Percentiles rank a stretch among this genome's conserved stretches.
These are phyloP conservation scores for Chesias legatella DNA, from an alignment of 2,888 invertebrate genomes.

Conservation along the genomic window DNA sequence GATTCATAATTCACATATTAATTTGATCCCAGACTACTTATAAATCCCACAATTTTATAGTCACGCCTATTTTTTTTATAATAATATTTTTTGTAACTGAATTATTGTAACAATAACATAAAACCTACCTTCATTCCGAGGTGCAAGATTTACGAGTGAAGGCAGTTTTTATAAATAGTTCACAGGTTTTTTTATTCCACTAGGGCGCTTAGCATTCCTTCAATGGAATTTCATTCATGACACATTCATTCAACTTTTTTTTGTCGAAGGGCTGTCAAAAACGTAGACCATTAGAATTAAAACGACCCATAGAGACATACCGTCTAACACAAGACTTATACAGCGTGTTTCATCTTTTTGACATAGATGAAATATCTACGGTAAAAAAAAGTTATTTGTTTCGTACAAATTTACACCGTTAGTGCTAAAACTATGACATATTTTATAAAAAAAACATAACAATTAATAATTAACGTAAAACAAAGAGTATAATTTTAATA, in stretches of 20 bases:
- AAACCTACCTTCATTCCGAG: constrained; percentile 36
- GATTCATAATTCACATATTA: too few relatives aligned
- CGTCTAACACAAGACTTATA: constrained; percentile 58
- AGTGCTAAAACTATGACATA: too few relatives aligned
- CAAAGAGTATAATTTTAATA: too few relatives aligned
- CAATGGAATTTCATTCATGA: constrained; percentile 70
- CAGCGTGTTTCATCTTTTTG: constrained; percentile 48
- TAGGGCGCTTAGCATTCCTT: constrained; percentile 59
- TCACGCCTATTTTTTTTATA: too few relatives aligned
- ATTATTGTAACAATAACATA: constrained; percentile 8
- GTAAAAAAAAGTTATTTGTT: too few relatives aligned
- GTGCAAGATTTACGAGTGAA: constrained; percentile 45
- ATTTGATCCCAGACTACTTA: too few relatives aligned
- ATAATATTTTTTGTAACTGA: background rate
- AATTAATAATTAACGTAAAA: too few relatives aligned
- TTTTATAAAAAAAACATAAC: too few relatives aligned
- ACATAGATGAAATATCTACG: too few relatives aligned
- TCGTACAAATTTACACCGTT: too few relatives aligned
- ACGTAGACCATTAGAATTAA: constrained; percentile 41
- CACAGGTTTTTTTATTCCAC: constrained; percentile 44
- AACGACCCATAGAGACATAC: constrained; percentile 62
- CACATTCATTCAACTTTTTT: constrained; percentile 58
- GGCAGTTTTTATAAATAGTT: constrained; percentile 54
- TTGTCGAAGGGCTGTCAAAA: constrained; percentile 53
- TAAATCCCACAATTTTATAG: too few relatives aligned